Base-by-base conservation (phyloP, 2,888 invertebrate species). In the Cephonodes hylas region DNA sequence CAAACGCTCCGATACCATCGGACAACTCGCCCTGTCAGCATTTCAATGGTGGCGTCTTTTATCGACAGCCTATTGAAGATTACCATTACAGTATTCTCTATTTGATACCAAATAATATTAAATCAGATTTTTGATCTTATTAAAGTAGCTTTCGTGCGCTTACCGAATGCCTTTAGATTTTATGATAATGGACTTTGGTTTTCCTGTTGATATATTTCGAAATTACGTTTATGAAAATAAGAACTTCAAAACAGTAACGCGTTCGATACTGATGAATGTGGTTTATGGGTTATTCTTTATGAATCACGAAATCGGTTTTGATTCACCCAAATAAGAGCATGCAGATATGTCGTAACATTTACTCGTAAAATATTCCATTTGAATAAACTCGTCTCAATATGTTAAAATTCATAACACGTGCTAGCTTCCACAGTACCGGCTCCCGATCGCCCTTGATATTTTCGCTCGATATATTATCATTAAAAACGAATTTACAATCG, bases 391-490 rank as follows among this genome's bases (percentile, higher is more conserved):
- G 4, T 38, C n/a, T 38, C 13, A 10, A n/a, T 38, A 38, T n/a
- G 10, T n/a, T 38, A 38, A 38, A n/a, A 38, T 38, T n/a, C 13
- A 38, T 3, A 13, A 8, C n/a, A 23, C 23, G 45, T 46, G 45
- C 13, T 23, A n/a, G 13, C 45, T 44, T 44, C 15, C 44, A 44
- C 18, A 20, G 44, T 42, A 42, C 13, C 65, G n/a, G n/a, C 62
- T 72, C 72, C 72, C 71, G 72, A 73, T 73, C 72, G 70, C 69
- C 80, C 79, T 80, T 79, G 78, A 72, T 76, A 76, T 75, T 80
- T 76, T 60, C 68, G 71, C 74, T 71, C 70, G 74, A 44, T 53
- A 38, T 53, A 42, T 22, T 42, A 25, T 23, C 45, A 59, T 63
- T 59, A 59, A 59, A 63, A 57, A 44, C 34, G 1, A 15, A 59